Conservation (phyloP, 2,888 invertebrate genomes). For the Mantis religiosa region DNA sequence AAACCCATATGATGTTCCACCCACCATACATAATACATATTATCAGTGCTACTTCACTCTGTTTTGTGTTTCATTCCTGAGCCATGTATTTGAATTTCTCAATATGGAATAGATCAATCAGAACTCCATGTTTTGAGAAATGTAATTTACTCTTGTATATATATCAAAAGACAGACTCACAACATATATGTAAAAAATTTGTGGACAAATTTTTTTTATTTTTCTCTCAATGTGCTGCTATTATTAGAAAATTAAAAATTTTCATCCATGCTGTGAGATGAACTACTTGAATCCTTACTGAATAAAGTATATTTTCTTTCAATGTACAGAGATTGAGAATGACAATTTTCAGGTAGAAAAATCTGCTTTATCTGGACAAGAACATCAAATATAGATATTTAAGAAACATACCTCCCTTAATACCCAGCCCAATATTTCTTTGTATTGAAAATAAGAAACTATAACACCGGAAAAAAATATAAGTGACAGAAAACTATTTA, state of each 20-base stretch:
- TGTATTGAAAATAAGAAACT: not conserved
- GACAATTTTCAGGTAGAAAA: not conserved
- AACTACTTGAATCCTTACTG: not conserved
- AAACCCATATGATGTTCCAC: not conserved
- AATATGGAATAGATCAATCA: not conserved
- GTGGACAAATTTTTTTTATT: not conserved
- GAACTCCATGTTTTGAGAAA: not conserved
- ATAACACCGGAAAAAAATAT: not conserved
- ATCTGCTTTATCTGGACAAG: not conserved
- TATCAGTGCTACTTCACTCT: not conserved
- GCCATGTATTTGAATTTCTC: not conserved
- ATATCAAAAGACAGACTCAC: constrained; percentile 9
- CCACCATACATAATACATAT: not conserved
- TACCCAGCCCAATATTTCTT: not conserved
- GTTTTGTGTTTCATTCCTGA: not conserved
- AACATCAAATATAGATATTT: not conserved
- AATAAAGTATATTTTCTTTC: not conserved
- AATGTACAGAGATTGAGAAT: not conserved
- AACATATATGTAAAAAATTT: constrained; percentile 6
- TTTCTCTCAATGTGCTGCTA: not conserved
- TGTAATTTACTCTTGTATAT: not conserved
- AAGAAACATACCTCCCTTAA: not conserved
- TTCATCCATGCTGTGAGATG: not conserved
- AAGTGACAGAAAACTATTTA: not conserved
- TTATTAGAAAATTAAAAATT: not conserved